These are phyloP conservation scores for Pseudotriccus pelzelni DNA, from an alignment of 2,797 vertebrate species.

Conservation along the genomic window DNA sequence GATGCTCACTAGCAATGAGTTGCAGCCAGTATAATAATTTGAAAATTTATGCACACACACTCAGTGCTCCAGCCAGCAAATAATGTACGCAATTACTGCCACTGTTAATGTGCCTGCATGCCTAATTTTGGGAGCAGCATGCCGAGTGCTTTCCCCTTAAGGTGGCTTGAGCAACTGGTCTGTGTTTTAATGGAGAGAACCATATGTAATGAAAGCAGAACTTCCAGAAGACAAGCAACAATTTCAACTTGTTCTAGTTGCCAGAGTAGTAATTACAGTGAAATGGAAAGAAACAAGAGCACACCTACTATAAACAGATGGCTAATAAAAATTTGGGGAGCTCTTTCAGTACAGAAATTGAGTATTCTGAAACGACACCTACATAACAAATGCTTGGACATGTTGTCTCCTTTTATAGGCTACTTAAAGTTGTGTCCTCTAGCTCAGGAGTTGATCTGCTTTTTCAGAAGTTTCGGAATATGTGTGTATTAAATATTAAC, in stretches of 20 bases:
- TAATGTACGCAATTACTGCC: not conserved
- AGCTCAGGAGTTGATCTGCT: not conserved
- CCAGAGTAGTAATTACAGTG: slow-evolving; percentile 11
- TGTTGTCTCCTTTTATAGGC: not conserved
- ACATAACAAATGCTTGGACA: slow-evolving; percentile 40
- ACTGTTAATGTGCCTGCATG: not conserved
- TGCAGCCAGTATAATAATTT: slow-evolving; percentile 18
- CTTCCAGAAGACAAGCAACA: not conserved
- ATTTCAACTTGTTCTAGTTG: slow-evolving; percentile 17
- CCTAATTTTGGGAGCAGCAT: not conserved
- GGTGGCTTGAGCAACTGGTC: not conserved
- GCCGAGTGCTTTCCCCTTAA: not conserved
- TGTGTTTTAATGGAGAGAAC: not conserved
- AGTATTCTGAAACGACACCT: slow-evolving; percentile 20
- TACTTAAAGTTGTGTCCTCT: not conserved
- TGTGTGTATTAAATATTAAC: not conserved
- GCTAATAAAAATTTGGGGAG: slow-evolving; percentile 58
- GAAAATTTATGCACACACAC: not conserved
- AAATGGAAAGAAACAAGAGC: not conserved
- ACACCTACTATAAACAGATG: slow-evolving; percentile 55
- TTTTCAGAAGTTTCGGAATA: not conserved
- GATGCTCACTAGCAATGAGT: not conserved
- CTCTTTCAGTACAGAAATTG: not conserved
- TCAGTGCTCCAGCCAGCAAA: slow-evolving; percentile 5
- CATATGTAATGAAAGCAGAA: not conserved